phyloP scores from a whole-genome alignment of 2,888 invertebrate species.

The Calliopum simillimum region DNA sequence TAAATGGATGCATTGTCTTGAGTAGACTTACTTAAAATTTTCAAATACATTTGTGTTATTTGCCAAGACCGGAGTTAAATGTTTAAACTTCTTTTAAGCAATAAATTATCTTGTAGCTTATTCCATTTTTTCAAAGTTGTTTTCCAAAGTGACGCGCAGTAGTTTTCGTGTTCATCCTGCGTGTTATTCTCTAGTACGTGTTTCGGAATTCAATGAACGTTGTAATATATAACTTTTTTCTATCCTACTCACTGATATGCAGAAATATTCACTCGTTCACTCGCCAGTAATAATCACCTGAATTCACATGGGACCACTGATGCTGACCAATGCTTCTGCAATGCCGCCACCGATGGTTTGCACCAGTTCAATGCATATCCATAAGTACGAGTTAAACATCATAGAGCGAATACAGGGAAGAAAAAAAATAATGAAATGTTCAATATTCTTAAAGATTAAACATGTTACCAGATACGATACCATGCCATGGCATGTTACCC shows the following conservation, averaged over 20 bases:
- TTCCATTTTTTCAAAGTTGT: slow-evolving; percentile 16
- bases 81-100: slow-evolving; percentile 14
- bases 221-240: slow-evolving; percentile 12
- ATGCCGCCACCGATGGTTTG: background rate
- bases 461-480: slow-evolving; percentile 21
- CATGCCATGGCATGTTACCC: background rate
- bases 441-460: slow-evolving; percentile 3
- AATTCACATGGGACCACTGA: slow-evolving; percentile 10
- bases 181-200: slow-evolving; percentile 16
- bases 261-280: background rate
- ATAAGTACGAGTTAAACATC: slow-evolving; percentile 7
- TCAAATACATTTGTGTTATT: slow-evolving; percentile 15
- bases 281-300: slow-evolving; percentile 5
- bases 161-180: slow-evolving; percentile 3
- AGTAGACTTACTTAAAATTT: slow-evolving; percentile 18
- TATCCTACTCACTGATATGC: background rate
- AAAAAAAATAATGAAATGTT: background rate
- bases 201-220: slow-evolving; percentile 13
- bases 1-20: too few relatives aligned
- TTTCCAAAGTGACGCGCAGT: background rate
- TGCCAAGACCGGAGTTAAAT: background rate
- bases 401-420: too few relatives aligned
- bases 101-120: slow-evolving; percentile 19
- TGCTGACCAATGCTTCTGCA: slow-evolving; percentile 13
- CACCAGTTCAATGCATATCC: background rate